Evolutionary conservation across 2,888 invertebrate genomes (phyloP), one percentile per base, ranked within the genome.

Genomic region (Ophion slaviceki): DNA sequence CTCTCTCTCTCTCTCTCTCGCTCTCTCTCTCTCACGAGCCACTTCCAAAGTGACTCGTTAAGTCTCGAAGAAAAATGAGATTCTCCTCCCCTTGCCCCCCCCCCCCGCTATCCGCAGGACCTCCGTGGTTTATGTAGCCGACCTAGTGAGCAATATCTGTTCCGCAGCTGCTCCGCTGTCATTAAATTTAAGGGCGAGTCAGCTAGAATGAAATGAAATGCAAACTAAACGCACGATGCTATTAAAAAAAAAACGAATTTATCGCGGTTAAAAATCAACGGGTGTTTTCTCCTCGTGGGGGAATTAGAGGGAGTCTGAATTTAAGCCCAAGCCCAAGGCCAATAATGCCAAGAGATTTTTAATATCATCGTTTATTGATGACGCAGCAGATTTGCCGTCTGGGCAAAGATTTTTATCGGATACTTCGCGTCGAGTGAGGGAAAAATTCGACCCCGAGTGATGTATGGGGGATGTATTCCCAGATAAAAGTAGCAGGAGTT

Each of bases 11-110:
- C 53, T 40, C 66, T 59, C 57, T 59, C 66, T 47, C 71, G 32
- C 32, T 45, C 45, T 28, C 40, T 40, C 11, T 24, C 67, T 68
- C 59, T 76, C 47, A 32, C 57, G 45, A 24, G 40, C 47, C 74
- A 20, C 10, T 64, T 70, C 80, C 59, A 76, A 86, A 86, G 86
- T 86, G 86, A 86, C 83, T 84, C 84, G 86, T 86, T 86, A 84
- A 86, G 78, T 70, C 84, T 53, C 17, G 45, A 81, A 84, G 86
- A 84, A 86, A 86, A 86, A 86, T 86, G 84, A 81, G 84, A 61
- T 84, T 76, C 68, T 36, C 61, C 61, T 6, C 66, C 57, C 67
- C 67, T n/a, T 28, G 40, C 68, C 61, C 61, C 40, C 40, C 66
- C 40, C 62, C 59, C 47, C 14, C 32, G 40, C 53, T 57, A 36